phyloP scores from a whole-genome alignment of 2,797 vertebrate genomes.

The Austrolebias charrua region DNA sequence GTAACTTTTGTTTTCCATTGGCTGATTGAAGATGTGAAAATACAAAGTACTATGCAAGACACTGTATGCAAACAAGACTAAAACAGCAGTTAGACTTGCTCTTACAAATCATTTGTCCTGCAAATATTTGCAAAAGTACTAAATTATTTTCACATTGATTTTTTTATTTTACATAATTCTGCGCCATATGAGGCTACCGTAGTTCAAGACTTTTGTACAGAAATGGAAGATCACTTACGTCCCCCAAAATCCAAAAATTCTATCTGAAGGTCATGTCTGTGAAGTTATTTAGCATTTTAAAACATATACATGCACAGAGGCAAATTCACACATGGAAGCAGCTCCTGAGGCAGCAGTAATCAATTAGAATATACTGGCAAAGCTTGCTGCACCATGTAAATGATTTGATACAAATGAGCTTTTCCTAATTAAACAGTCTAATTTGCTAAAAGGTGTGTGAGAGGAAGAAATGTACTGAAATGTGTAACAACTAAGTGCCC shows the following conservation, averaged over 20 bases:
- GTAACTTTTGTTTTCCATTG: constrained; percentile 57
- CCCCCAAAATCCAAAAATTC: constrained; percentile 28
- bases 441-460: constrained; percentile 78
- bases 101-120: background rate
- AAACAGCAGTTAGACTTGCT: constrained; percentile 16
- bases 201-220: constrained; percentile 11
- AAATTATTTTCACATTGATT: constrained; percentile 9
- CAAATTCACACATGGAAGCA: constrained; percentile 34
- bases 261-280: constrained; percentile 45
- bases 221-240: constrained; percentile 24
- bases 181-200: background rate
- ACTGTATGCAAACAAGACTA: constrained; percentile 22
- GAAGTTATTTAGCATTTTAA: constrained; percentile 56
- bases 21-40: constrained; percentile 42
- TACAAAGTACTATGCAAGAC: constrained; percentile 31
- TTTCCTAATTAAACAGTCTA: constrained; percentile 81
- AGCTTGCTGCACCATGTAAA: constrained; percentile 78
- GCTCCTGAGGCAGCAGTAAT: constrained; percentile 79
- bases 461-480: constrained; percentile 61
- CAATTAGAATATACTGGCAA: constrained; percentile 79
- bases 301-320: constrained; percentile 36
- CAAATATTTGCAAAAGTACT: constrained; percentile 32
- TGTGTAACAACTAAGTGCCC: constrained; percentile 50
- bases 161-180: background rate
- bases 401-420: constrained; percentile 82